A percentile compares a stretch with the other conserved stretches of the same genome.
These are phyloP conservation scores for Cerastis rubricosa DNA, from an alignment of 2,888 invertebrate genomes.

Conservation along the genomic window DNA sequence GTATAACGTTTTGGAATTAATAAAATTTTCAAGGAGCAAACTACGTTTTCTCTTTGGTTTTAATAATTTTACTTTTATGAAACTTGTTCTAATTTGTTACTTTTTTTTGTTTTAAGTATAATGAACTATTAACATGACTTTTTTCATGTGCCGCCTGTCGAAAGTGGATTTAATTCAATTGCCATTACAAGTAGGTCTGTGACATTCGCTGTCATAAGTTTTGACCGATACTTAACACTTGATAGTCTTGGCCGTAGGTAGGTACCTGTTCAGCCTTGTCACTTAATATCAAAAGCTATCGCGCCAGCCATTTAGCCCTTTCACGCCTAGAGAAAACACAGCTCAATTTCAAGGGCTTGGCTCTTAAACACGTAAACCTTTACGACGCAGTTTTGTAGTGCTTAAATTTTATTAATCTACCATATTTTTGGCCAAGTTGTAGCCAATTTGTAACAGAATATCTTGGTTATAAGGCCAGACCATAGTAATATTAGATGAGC, in stretches of 20 bases:
- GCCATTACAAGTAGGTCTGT: neutral
- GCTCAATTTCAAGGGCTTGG: conserved; percentile 48
- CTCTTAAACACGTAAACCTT: conserved; percentile 65
- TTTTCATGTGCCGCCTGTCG: neutral
- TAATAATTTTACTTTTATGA: neutral
- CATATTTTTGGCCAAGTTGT: conserved; percentile 39
- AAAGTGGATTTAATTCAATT: neutral
- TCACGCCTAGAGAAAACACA: conserved; percentile 19
- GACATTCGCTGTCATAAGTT: neutral
- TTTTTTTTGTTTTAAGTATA: neutral
- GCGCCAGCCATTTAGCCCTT: conserved; percentile 33
- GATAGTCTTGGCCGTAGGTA: neutral
- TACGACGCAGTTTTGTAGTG: conserved; percentile 58
- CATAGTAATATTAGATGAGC: conserved; percentile 39
- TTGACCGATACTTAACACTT: neutral
- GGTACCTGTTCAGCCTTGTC: neutral
- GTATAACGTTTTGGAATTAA: neutral
- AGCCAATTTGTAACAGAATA: conserved; percentile 65
- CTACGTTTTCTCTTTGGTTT: neutral
- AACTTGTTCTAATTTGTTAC: neutral
- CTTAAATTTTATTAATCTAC: conserved; percentile 68
- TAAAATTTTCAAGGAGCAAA: neutral
- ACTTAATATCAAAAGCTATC: conserved; percentile 3
- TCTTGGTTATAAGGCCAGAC: conserved; percentile 28
- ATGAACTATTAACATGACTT: neutral